Evolutionary conservation across 1,140 invertebrate species (phyloP).

Genomic region (Zaprionus inermis): DNA sequence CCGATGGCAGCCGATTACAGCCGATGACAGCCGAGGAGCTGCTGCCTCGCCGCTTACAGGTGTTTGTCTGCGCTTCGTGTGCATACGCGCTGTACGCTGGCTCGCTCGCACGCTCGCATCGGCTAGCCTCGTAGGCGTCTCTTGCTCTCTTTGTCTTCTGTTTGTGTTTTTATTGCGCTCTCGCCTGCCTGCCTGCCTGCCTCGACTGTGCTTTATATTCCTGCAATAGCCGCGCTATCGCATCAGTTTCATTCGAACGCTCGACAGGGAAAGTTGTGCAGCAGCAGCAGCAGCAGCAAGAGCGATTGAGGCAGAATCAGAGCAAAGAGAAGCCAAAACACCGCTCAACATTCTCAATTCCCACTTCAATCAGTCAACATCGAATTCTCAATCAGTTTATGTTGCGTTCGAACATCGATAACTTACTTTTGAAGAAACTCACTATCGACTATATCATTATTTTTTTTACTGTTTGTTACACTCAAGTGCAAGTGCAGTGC

Average conservation of each 20-base stretch:
- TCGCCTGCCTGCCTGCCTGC: constrained; percentile 8
- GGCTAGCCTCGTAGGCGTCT: background rate
- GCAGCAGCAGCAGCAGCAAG: constrained; percentile 25
- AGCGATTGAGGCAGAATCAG: background rate
- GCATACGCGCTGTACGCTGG: background rate
- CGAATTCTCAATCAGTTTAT: constrained; percentile 19
- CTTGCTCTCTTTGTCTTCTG: constrained; percentile 19
- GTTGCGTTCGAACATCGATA: constrained; percentile 19
- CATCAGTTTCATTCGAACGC: constrained; percentile 72
- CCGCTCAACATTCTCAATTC: constrained; percentile 5
- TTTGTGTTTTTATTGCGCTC: constrained; percentile 38
- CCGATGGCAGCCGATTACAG: background rate
- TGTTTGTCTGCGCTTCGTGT: constrained; percentile 56
- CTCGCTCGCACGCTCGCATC: constrained; percentile 23
- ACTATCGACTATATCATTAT: constrained; percentile 12
- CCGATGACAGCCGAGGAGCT: background rate
- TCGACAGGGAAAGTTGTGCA: constrained; percentile 65
- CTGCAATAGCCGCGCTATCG: constrained; percentile 49
- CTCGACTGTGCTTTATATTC: constrained; percentile 62
- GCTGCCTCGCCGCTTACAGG: constrained; percentile 62
- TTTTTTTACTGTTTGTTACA: constrained; percentile 38
- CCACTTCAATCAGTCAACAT: constrained; percentile 4
- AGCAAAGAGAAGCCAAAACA: constrained; percentile 17
- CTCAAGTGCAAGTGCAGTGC: constrained; percentile 42
- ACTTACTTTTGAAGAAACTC: constrained; percentile 4